phyloP scores from a whole-genome alignment of 2,888 invertebrate species.

The Drosophila imparisetae region DNA sequence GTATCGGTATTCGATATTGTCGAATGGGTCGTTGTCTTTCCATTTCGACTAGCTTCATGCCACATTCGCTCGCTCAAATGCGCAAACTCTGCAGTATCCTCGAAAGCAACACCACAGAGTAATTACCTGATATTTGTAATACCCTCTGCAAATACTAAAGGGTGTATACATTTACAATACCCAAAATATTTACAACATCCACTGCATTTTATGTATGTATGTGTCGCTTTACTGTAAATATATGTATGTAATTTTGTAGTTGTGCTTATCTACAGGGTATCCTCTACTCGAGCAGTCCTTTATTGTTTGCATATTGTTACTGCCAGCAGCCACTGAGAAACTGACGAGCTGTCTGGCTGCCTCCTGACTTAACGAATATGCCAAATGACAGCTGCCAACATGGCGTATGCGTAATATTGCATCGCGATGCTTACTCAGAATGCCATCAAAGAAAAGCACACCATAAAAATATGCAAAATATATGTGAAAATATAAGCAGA shows the following conservation, averaged over 20 bases:
- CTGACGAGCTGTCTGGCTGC: slow-evolving; percentile 30
- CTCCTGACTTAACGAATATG: slow-evolving; percentile 43
- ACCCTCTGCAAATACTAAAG: not conserved
- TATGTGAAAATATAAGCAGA: not conserved
- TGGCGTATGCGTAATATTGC: slow-evolving; percentile 57
- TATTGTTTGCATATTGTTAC: not conserved
- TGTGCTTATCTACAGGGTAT: slow-evolving; percentile 7
- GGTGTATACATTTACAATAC: not conserved
- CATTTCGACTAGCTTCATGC: slow-evolving; percentile 48
- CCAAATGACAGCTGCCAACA: slow-evolving; percentile 48
- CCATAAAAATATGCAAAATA: slow-evolving; percentile 6
- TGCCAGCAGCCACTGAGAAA: slow-evolving; percentile 14
- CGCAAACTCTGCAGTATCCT: slow-evolving; percentile 40
- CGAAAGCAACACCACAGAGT: not conserved
- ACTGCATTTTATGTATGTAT: not conserved
- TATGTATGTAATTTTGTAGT: not conserved
- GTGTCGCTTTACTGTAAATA: not conserved
- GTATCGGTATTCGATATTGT: slow-evolving; percentile 21
- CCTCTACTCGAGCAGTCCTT: not conserved
- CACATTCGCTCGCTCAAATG: slow-evolving; percentile 25
- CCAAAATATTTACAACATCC: not conserved
- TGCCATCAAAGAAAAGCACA: not conserved
- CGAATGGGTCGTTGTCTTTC: slow-evolving; percentile 59
- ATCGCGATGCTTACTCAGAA: slow-evolving; percentile 1
- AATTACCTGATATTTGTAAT: slow-evolving; percentile 2